These are phyloP conservation scores for Nemurella pictetii DNA, from an alignment of 2,888 invertebrate species.

Conservation along the genomic window DNA sequence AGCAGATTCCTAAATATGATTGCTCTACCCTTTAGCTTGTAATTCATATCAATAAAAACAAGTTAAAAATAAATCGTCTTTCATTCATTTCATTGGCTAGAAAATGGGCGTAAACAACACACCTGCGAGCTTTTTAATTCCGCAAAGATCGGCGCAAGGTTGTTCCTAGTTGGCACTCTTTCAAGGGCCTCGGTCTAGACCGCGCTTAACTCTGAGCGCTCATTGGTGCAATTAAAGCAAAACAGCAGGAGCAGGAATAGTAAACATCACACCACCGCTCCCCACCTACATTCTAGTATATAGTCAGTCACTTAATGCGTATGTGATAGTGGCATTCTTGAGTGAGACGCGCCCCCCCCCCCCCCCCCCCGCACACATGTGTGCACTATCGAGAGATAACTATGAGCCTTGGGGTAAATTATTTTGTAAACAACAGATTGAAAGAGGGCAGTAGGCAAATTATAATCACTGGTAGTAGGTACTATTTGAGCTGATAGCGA, in stretches of 20 bases:
- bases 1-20: too few species aligned
- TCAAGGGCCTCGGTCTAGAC: slow-evolving; percentile 3
- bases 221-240: background rate
- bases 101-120: background rate
- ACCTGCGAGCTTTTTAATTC: background rate
- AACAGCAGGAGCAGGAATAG: background rate
- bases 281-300: too few species aligned
- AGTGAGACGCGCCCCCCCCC: background rate
- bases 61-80: background rate
- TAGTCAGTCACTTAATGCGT: background rate
- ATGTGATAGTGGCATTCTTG: background rate
- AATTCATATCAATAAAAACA: background rate
- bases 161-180: background rate
- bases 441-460: background rate
- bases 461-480: background rate
- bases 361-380: too few species aligned
- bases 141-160: background rate
- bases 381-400: background rate
- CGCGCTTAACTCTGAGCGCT: background rate
- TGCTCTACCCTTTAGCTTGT: too few species aligned
- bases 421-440: background rate
- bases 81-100: background rate
- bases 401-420: background rate
- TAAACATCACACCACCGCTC: slow-evolving; percentile 13
- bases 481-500: background rate